Conservation (phyloP, 2,888 invertebrate species). For the Taenaris catops region DNA sequence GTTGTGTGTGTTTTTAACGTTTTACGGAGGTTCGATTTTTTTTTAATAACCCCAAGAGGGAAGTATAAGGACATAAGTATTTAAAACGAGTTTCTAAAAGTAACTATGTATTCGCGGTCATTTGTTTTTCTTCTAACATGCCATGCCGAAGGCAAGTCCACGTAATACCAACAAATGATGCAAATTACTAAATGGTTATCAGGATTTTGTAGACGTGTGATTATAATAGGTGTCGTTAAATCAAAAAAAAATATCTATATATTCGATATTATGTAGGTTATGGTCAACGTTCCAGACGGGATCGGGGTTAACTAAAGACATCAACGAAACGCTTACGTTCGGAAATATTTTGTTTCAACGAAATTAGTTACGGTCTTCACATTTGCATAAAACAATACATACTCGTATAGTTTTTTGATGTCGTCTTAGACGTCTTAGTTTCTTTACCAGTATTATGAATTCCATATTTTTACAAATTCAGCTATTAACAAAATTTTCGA, state of each 20-base stretch:
- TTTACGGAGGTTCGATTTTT: constrained; percentile 34
- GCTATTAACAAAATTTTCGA: no score
- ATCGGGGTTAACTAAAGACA: constrained; percentile 41
- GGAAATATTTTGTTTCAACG: constrained; percentile 14
- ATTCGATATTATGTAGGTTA: constrained; percentile 33
- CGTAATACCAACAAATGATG: constrained; percentile 42
- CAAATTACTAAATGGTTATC: constrained; percentile 67
- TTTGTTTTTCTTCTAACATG: constrained; percentile 38
- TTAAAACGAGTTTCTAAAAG: constrained; percentile 36
- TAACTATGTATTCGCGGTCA: constrained; percentile 41
- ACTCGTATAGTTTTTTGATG: no score
- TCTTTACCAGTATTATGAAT: no score
- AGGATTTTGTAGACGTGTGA: constrained; percentile 34
- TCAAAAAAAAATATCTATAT: not conserved
- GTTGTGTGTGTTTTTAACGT: constrained; percentile 44
- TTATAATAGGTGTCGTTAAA: not conserved
- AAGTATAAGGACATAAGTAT: constrained; percentile 47
- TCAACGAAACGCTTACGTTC: constrained; percentile 33
- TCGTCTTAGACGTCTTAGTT: no score
- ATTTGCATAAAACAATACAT: no score
- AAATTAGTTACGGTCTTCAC: no score
- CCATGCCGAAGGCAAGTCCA: constrained; percentile 36
- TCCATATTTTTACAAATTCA: no score
- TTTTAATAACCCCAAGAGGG: constrained; percentile 11
- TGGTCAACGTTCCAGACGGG: constrained; percentile 33